Evolutionary conservation across 2,113 vertebrate genomes (phyloP).

Genomic region (Gopherus evgoodei): DNA sequence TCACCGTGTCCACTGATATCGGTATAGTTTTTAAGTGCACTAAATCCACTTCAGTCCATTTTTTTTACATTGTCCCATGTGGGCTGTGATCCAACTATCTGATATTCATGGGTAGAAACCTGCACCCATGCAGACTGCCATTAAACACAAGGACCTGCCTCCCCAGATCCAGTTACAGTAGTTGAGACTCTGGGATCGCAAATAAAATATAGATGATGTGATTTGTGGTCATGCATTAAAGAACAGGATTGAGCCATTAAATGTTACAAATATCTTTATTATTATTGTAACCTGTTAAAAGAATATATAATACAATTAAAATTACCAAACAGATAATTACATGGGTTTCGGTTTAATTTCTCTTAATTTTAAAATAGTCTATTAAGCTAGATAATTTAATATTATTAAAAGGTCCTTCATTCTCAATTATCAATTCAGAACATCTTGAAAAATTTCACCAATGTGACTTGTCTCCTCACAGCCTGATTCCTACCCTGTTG

Average conservation of each 20-base stretch:
- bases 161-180: neutral
- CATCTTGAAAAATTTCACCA: neutral
- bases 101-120: neutral
- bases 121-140: neutral
- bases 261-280: neutral
- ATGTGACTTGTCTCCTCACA: fast-evolving
- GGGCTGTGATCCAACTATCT: neutral
- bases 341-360: neutral
- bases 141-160: neutral
- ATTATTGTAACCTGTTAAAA: neutral
- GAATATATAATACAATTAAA: neutral
- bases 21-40: neutral
- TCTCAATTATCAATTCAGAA: neutral
- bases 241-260: neutral
- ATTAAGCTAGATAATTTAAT: fast-evolving
- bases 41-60: neutral
- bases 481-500: neutral
- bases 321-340: neutral
- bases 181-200: neutral
- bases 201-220: neutral
- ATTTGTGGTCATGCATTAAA: neutral
- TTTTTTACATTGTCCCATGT: neutral
- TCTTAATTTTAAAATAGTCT: neutral
- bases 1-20: neutral
- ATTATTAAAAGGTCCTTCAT: neutral